Conservation (phyloP, 2,888 invertebrate species). For the Syritta pipiens region DNA sequence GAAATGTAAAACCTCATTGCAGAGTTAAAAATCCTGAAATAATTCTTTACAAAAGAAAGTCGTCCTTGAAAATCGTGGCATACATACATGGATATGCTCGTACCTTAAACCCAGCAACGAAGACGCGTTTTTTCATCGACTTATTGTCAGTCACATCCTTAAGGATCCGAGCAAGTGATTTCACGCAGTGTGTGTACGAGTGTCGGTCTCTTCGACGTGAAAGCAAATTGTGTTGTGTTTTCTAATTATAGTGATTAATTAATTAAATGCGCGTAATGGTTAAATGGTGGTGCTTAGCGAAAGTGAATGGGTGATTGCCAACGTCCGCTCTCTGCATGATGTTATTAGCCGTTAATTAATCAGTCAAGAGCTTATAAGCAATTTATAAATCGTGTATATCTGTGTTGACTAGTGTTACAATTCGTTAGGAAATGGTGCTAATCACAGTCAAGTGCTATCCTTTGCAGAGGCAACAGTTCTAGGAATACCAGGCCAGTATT, state of each 20-base stretch:
- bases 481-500: constrained; percentile 23
- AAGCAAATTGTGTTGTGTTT: constrained; percentile 6
- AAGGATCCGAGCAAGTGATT: neutral
- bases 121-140: too few species aligned
- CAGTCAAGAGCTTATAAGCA: neutral
- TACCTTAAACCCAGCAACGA: too few species aligned
- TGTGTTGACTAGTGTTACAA: too few species aligned
- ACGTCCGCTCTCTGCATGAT: constrained; percentile 20
- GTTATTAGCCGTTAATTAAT: constrained; percentile 40
- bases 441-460: constrained; percentile 35
- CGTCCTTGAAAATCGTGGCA: neutral
- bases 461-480: constrained; percentile 26
- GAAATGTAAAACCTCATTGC: too few species aligned
- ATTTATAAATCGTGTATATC: neutral
- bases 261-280: constrained; percentile 26
- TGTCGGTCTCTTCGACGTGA: too few species aligned
- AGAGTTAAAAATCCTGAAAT: too few species aligned
- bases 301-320: constrained; percentile 28
- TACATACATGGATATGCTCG: neutral
- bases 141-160: too few species aligned
- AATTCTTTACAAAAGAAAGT: neutral
- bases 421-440: too few species aligned
- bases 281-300: neutral
- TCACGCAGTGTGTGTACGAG: neutral
- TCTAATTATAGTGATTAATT: constrained; percentile 39